Conservation (phyloP, 2,113 vertebrate species). For the Corythoichthys intestinalis region DNA sequence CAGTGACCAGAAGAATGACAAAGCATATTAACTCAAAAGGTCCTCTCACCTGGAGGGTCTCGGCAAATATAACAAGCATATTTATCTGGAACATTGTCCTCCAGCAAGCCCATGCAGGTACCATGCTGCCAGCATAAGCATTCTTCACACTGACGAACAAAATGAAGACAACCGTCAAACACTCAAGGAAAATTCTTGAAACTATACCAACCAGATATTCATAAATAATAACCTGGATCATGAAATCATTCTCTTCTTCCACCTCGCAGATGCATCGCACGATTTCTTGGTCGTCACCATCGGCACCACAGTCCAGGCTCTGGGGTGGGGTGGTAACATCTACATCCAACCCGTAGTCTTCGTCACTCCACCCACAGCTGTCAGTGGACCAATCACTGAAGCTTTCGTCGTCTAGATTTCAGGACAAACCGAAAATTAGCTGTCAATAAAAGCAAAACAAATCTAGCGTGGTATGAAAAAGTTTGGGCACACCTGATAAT, state of each 20-base stretch:
- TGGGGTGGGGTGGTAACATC: constrained; percentile 83
- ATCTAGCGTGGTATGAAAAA: background rate
- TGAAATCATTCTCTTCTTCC: constrained; percentile 97
- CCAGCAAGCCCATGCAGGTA: constrained; percentile 94
- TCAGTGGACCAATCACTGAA: constrained; percentile 88
- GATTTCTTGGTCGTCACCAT: constrained; percentile 81
- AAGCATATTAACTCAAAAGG: background rate
- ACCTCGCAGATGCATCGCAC: constrained; percentile 93
- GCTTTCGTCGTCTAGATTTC: constrained; percentile 83
- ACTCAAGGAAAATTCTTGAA: background rate
- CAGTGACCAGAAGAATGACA: background rate
- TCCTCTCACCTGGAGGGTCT: constrained; percentile 87
- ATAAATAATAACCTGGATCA: constrained; percentile 84
- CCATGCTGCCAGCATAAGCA: constrained; percentile 98
- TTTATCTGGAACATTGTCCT: constrained; percentile 93
- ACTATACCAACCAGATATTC: background rate
- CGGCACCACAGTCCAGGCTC: constrained; percentile 74
- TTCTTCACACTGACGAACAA: constrained; percentile 85
- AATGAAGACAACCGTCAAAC: background rate
- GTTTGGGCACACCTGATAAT: no score
- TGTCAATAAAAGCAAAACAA: background rate
- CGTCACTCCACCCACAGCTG: constrained; percentile 91
- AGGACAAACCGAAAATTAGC: background rate
- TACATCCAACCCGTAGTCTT: constrained; percentile 82
- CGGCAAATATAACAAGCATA: constrained; percentile 94